Base-by-base conservation (phyloP, 2,113 vertebrate genomes). In the Garra rufa region DNA sequence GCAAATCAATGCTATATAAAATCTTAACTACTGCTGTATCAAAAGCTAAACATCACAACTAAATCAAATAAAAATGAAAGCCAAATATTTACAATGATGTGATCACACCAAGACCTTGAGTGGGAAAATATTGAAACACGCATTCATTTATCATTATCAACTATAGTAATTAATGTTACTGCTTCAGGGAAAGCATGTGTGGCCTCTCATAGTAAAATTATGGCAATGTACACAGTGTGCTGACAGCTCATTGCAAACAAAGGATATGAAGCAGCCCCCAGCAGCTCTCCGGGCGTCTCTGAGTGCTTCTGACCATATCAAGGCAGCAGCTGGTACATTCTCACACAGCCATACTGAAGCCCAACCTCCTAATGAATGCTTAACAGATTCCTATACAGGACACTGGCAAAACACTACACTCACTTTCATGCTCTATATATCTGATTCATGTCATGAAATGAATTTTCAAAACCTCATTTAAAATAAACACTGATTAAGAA, bases 251-350 rank as follows among this genome's bases (percentile, higher is more conserved):
- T 83, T 76, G 55, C 76, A 88, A 82, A 85, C 82, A 76, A 34
- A 59, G 87, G 86, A 91, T 85, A 88, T 86, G 78, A 84, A 86
- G 69, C 85, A 88, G 85, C 59, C 30, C 41, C 57, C 38, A 9
- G 59, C 34, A 85, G 83, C 81, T 71, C 19, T 44, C 81, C 81
- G 46, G 70, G 82, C 26, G 59, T 76, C 71, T 83, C 88, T 76
- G 85, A 84, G 44, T 80, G 81, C 77, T 77, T 89, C 79, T 85
- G 87, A 86, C 91, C 91, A 89, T 91, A 92, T 91, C 86, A 89
- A 88, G 91, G 82, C 89, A 92, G 88, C 91, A 93, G 90, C 90
- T 92, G 91, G 91, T 74, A 87, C 87, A 88, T 88, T 92, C 90
- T 93, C 90, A 90, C 87, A 89, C 75, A 52, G 30, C 67, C 73